Evolutionary conservation across 1,140 invertebrate species (phyloP), one percentile per base, ranked within the genome.

Genomic region (Anoplolepis gracilipes): DNA sequence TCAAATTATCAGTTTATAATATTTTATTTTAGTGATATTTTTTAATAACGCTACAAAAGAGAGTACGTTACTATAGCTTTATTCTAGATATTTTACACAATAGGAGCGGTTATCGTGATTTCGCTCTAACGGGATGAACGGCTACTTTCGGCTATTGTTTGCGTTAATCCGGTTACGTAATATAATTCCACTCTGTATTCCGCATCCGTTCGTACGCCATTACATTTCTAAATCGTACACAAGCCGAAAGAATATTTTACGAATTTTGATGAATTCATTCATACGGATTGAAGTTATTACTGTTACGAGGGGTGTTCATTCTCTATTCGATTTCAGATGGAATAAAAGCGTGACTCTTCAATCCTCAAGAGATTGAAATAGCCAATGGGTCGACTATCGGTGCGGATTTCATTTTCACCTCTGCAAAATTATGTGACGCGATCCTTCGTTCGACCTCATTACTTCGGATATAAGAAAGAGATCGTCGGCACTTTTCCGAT

Each of bases 401-500:
- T 33, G 53, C 67, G 19, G 10, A 70, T 70, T 70, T 70, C 28
- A 70, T 70, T 70, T 75, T 75, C 53, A 22, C 13, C 33, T 39
- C 53, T 59, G 53, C 33, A 25, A 75, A 57, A 75, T 75, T 75
- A 59, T 57, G 11, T 36, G 53, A 73, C 69, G 42, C 70, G n/a
- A 75, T 59, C 33, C 59, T 11, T 75, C 7, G 72, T 36, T 59
- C 33, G 53, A 75, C 13, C 67, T 70, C 16, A 53, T 70, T 49
- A 70, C 33, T 75, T 59, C 16, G 2, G 28, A 19, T 57, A 25
- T 57, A 73, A 75, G 53, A 75, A 57, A 46, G 13, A 36, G 33
- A 59, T 25, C 16, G 1, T 22, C 49, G 53, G 30, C 53, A 57
- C 33, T 75, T 75, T 75, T 22, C 36, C 72, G 33, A 39, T 75